Conservation (phyloP, 2,888 invertebrate species). For the Melieria picta region DNA sequence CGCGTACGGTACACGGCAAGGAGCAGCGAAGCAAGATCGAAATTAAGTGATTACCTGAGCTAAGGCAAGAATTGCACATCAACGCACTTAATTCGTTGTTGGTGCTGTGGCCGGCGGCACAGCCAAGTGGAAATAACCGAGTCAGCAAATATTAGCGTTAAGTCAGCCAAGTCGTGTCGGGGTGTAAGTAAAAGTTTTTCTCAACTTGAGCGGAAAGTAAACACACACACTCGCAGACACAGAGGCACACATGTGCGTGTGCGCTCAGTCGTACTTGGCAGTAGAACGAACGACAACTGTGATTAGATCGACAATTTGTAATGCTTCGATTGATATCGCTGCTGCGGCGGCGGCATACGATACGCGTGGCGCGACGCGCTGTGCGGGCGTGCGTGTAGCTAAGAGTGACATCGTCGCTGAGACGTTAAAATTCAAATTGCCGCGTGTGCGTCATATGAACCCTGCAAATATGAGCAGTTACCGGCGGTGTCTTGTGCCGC, state of each 20-base stretch:
- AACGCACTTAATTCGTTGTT: too few species aligned
- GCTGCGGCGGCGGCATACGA: conserved; percentile 10
- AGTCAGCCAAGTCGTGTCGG: too few species aligned
- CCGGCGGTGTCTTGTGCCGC: background rate
- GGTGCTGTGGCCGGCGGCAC: too few species aligned
- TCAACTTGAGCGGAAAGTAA: background rate
- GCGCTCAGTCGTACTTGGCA: background rate
- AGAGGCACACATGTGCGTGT: background rate
- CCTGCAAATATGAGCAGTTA: background rate
- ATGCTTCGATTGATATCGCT: conserved; percentile 58
- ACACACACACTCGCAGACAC: background rate
- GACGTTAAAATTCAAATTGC: conserved; percentile 52
- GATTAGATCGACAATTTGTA: conserved; percentile 59
- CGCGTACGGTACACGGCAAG: too few species aligned
- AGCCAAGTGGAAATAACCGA: too few species aligned
- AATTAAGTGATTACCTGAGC: too few species aligned
- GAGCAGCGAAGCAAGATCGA: too few species aligned
- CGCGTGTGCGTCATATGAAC: conserved; percentile 24
- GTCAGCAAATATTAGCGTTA: too few species aligned
- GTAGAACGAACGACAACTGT: conserved; percentile 29
- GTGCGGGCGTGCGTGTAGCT: background rate
- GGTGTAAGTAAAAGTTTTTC: too few species aligned
- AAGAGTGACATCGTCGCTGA: conserved; percentile 50
- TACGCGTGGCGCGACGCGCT: conserved; percentile 34
- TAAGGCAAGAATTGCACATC: too few species aligned